Base-by-base conservation (phyloP, 2,113 vertebrate species). In the Urocynchramus pylzowi region DNA sequence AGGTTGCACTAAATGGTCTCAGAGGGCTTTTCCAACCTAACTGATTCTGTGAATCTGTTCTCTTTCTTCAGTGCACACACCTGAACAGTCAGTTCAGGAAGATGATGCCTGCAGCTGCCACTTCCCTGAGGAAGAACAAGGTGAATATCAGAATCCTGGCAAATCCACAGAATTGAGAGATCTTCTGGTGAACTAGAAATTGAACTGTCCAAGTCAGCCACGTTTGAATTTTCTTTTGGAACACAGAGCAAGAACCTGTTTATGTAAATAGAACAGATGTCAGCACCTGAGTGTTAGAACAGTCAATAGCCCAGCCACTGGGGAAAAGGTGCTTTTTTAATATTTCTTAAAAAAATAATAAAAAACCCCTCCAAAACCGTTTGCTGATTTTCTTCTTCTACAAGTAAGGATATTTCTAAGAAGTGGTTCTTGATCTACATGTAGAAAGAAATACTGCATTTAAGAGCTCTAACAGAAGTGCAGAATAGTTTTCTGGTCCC, bases 51-150 rank as follows among this genome's bases (percentile, higher is more conserved):
- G 10, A 42, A 45, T 53, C 45, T 77, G 42, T 16, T 89, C 6
- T 65, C 49, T 53, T 85, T 56, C 7, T 84, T 47, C 35, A 98
- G 97, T 93, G 11, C 94, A 97, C 74, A 93, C 67, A 17, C 85
- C 91, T 12, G 84, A 95, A 3, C 97, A 92, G 9, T 94, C 92
- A 2, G 31, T 93, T 41, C 97, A 98, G 27, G 98, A 98, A 47
- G 97, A 99, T 11, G 99, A 99, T 27, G 96, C 92, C 31, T 99
- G 98, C 61, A 99, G 98, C 64, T 99, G 98, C 87, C 98, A 95
- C 10, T 99, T 98, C 68, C 99, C 99, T 1, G 98, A 99, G 80
- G 99, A 99, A 75, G 99, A 99, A 65, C 98, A 99, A 97, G 98
- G 98, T 90, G 98, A 95, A 68, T 10, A 97, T 98, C 79, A 97